phyloP scores from a whole-genome alignment of 2,113 vertebrate genomes.

The Leptodactylus fuscus region DNA sequence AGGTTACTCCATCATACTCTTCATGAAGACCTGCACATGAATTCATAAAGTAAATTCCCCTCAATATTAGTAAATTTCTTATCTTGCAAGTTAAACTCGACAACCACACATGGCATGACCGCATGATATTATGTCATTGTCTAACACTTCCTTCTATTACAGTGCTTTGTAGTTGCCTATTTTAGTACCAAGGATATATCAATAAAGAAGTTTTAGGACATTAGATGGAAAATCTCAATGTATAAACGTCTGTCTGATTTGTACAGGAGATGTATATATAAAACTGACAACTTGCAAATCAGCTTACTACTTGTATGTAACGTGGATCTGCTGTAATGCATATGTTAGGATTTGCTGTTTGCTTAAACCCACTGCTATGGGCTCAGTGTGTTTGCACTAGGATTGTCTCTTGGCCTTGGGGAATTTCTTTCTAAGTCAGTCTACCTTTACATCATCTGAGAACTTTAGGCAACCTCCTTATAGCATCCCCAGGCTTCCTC shows the following conservation, averaged over 20 bases:
- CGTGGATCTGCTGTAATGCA: neutral
- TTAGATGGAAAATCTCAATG: neutral
- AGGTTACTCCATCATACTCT: too few species aligned
- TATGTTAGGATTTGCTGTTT: neutral
- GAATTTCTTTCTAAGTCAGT: constrained; percentile 17
- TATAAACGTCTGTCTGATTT: neutral
- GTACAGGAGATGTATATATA: neutral
- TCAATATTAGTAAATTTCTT: too few species aligned
- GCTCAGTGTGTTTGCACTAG: constrained; percentile 15
- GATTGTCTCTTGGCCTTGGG: constrained; percentile 22
- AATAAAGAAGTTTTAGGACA: neutral
- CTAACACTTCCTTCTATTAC: too few species aligned
- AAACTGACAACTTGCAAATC: neutral
- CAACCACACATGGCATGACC: too few species aligned
- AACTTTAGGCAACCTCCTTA: neutral
- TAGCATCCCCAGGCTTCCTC: constrained; percentile 37
- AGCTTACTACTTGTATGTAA: neutral
- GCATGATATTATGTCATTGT: too few species aligned
- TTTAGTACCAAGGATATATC: too few species aligned
- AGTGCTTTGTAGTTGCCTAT: too few species aligned
- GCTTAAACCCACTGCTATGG: constrained; percentile 3
- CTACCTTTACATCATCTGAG: constrained; percentile 18
- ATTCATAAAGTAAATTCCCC: too few species aligned
- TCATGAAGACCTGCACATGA: too few species aligned
- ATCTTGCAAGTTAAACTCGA: too few species aligned